A percentile compares a stretch with the other conserved stretches of the same genome.
Evolutionary conservation across 2,888 invertebrate species (phyloP).

Genomic region (Hydriomena furcata): DNA sequence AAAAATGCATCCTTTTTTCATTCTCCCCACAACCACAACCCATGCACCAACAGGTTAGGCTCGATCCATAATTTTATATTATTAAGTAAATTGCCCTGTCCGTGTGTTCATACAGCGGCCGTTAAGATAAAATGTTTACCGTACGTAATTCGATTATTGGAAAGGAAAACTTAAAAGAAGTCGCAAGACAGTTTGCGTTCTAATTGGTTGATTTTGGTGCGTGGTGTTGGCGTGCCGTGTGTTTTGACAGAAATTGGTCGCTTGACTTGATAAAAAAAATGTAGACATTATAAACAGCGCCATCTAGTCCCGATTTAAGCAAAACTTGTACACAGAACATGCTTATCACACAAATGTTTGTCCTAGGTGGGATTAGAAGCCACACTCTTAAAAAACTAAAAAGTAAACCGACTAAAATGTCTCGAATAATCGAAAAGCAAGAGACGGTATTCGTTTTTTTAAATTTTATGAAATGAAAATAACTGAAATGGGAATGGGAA

Average conservation of each 20-base stretch:
- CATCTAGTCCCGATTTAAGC: too few species aligned
- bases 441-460: too few species aligned
- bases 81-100: slow-evolving; percentile 73
- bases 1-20: neutral
- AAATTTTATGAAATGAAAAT: too few species aligned
- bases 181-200: neutral
- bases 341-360: too few species aligned
- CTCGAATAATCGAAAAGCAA: too few species aligned
- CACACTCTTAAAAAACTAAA: neutral
- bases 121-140: slow-evolving; percentile 73
- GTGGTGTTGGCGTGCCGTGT: slow-evolving; percentile 8
- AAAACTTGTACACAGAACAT: too few species aligned
- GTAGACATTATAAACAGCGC: too few species aligned
- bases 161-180: slow-evolving; percentile 39
- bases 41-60: slow-evolving; percentile 57
- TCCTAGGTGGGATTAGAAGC: too few species aligned
- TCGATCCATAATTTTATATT: slow-evolving; percentile 68
- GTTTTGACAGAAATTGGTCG: slow-evolving; percentile 5
- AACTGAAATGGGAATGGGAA: too few species aligned
- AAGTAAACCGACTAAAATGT: too few species aligned
- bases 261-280: neutral
- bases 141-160: slow-evolving; percentile 75
- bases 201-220: too few species aligned
- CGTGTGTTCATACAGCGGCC: slow-evolving; percentile 50
- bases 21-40: slow-evolving; percentile 34